Evolutionary conservation across 2,888 invertebrate genomes (phyloP).

Genomic region (Sycophila texana): DNA sequence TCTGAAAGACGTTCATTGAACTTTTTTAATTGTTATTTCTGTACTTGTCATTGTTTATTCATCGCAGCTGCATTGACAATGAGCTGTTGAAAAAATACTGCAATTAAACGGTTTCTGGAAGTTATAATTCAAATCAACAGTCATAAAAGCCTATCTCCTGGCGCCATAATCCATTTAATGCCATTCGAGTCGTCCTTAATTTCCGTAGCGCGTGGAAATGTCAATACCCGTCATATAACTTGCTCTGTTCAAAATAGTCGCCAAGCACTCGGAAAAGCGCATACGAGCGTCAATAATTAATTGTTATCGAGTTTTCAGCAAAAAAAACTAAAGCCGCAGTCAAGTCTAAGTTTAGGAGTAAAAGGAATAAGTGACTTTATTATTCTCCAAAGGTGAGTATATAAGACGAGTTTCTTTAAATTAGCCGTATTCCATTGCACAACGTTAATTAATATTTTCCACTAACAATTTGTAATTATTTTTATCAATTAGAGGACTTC

Average conservation of each 20-base stretch:
- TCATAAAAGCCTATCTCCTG: slow-evolving; percentile 16
- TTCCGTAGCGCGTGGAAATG: slow-evolving; percentile 10
- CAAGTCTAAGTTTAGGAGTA: slow-evolving; percentile 31
- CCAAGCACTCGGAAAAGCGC: slow-evolving; percentile 27
- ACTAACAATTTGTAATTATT: too few species aligned
- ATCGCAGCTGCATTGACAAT: neutral
- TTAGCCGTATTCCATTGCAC: neutral
- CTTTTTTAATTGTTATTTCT: neutral
- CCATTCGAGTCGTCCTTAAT: neutral
- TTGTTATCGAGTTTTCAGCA: slow-evolving; percentile 42
- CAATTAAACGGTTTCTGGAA: neutral
- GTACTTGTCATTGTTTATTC: neutral
- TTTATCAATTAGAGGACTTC: too few species aligned
- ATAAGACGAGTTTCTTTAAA: neutral
- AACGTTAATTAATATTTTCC: neutral
- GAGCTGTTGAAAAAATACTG: neutral
- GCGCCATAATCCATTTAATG: neutral
- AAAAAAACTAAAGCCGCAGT: slow-evolving; percentile 13
- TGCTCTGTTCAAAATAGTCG: slow-evolving; percentile 15
- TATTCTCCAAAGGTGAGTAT: neutral
- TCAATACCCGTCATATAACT: neutral
- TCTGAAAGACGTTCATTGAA: neutral
- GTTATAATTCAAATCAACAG: neutral
- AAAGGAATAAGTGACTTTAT: neutral
- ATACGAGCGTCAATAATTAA: slow-evolving; percentile 45